These are phyloP conservation scores for Caloenas nicobarica DNA, from an alignment of 2,113 vertebrate genomes.

Conservation along the genomic window DNA sequence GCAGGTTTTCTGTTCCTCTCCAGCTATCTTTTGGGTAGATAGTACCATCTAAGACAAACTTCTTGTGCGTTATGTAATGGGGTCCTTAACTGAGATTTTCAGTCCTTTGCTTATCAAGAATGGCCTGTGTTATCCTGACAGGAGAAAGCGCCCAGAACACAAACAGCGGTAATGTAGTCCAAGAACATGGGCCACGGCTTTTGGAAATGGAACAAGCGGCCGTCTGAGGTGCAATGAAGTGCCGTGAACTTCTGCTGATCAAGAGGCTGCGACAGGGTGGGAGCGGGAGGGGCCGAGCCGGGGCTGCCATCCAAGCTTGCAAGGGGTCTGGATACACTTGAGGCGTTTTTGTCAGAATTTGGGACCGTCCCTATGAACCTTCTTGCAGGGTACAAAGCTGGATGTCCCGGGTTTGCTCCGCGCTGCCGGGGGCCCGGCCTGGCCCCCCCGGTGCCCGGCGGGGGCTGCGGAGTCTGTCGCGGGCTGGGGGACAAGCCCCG, in stretches of 20 bases:
- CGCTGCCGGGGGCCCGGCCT: background rate
- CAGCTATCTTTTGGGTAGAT: background rate
- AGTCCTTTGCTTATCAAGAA: background rate
- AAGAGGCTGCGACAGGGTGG: fast-evolving
- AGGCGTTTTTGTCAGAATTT: background rate
- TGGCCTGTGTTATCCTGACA: background rate
- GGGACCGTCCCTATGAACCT: background rate
- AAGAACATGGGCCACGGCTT: background rate
- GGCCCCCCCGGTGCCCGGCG: background rate
- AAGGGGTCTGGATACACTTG: background rate
- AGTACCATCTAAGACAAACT: background rate
- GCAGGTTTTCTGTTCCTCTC: background rate
- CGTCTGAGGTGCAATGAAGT: background rate
- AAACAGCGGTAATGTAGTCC: background rate
- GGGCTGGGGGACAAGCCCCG: background rate
- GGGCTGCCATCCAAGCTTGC: background rate
- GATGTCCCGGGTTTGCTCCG: background rate
- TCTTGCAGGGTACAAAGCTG: fast-evolving
- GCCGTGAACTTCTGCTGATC: background rate
- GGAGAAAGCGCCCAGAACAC: background rate
- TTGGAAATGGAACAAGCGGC: background rate
- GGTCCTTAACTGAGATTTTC: background rate
- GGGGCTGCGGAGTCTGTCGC: background rate
- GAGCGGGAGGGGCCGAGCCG: fast-evolving
- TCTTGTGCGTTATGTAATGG: background rate